A percentile compares a stretch with the other conserved stretches of the same genome.
These are phyloP conservation scores for Eufriesea mexicana DNA, from an alignment of 1,140 invertebrate species.

Conservation along the genomic window DNA sequence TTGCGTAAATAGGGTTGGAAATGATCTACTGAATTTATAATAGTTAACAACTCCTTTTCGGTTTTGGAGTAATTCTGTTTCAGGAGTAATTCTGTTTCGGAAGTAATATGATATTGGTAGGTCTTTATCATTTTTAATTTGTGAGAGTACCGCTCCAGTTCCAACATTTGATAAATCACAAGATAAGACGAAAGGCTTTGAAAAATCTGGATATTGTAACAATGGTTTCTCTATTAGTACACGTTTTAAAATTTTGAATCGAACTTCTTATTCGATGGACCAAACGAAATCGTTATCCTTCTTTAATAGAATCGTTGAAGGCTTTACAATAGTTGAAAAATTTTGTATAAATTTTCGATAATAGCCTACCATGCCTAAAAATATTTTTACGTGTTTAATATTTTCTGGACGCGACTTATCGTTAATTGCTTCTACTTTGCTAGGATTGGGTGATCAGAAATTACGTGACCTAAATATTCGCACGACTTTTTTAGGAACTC, in stretches of 20 bases:
- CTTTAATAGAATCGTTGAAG: background rate
- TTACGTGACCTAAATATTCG: conserved; percentile 6
- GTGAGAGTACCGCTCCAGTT: background rate
- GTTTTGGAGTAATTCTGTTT: background rate
- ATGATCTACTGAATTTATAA: background rate
- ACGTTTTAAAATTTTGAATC: background rate
- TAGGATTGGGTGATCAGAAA: background rate
- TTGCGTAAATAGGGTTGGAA: background rate
- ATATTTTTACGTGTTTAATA: conserved; percentile 6
- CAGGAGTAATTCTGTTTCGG: background rate
- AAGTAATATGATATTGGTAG: conserved; percentile 2
- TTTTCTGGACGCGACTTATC: background rate
- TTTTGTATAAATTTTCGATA: conserved; percentile 32
- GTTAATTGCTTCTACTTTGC: background rate
- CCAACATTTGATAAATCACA: conserved; percentile 1
- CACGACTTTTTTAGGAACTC: background rate
- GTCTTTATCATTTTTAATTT: background rate
- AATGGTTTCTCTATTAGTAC: background rate
- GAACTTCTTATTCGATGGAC: too few relatives aligned
- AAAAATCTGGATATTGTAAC: conserved; percentile 4
- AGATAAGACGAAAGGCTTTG: background rate
- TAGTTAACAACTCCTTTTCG: background rate
- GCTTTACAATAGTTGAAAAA: background rate
- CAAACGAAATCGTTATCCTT: background rate
- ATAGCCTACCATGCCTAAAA: conserved; percentile 7